Percentiles rank a stretch among this genome's conserved stretches.
phyloP scores from a whole-genome alignment of 2,797 vertebrate species.

The Melanotaenia parkinsoni region DNA sequence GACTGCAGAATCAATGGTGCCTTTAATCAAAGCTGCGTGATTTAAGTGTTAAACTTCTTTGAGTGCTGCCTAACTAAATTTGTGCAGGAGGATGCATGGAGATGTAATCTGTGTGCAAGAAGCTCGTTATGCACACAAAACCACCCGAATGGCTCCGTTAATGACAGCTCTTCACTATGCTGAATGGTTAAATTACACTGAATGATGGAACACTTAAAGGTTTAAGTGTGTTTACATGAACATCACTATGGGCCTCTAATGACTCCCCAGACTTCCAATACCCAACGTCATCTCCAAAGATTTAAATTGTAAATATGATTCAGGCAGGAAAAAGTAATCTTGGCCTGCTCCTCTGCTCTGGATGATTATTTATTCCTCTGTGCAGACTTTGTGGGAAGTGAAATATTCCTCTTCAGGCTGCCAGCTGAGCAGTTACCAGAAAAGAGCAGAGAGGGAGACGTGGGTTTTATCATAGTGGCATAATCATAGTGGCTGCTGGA shows the following conservation, averaged over 20 bases:
- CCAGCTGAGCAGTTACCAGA: slow-evolving; percentile 75
- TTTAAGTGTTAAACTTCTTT: slow-evolving; percentile 13
- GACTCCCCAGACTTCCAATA: slow-evolving; percentile 3
- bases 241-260: slow-evolving; percentile 9
- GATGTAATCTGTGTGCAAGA: slow-evolving; percentile 19
- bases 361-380: slow-evolving; percentile 76
- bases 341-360: slow-evolving; percentile 52
- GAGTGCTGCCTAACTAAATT: slow-evolving; percentile 27
- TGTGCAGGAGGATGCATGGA: slow-evolving; percentile 11
- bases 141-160: slow-evolving; percentile 14
- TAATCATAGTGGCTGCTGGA: slow-evolving; percentile 68
- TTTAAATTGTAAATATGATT: slow-evolving; percentile 63
- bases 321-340: slow-evolving; percentile 64
- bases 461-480: slow-evolving; percentile 64
- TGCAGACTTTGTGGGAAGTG: slow-evolving; percentile 78
- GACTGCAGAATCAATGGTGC: slow-evolving; percentile 29
- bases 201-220: slow-evolving; percentile 20
- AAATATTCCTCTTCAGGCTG: slow-evolving; percentile 77
- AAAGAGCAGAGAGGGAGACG: slow-evolving; percentile 45
- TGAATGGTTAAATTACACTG: slow-evolving; percentile 5
- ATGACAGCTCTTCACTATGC: slow-evolving; percentile 10
- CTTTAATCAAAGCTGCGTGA: slow-evolving; percentile 31
- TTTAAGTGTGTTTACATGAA: slow-evolving; percentile 7
- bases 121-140: background rate
- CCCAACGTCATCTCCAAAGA: slow-evolving; percentile 43